phyloP scores from a whole-genome alignment of 2,888 invertebrate genomes.

The Octodonta nipae region DNA sequence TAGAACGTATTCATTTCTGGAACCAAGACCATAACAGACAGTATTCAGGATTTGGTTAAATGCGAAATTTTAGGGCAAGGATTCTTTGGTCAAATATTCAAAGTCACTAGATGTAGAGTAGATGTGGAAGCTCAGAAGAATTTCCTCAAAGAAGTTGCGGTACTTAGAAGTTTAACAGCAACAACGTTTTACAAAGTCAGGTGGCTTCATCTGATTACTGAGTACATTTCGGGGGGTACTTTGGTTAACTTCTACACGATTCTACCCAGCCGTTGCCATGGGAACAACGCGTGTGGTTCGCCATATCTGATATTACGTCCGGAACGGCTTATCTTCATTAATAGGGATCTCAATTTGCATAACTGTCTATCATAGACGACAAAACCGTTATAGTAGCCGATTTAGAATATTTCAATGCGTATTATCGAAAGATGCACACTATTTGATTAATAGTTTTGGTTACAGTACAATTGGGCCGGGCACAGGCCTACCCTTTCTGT shows the following conservation, averaged over 20 bases:
- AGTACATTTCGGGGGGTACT: slow-evolving; percentile 85
- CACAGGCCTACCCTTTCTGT: too few species aligned
- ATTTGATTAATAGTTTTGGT: too few species aligned
- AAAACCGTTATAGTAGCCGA: slow-evolving; percentile 89
- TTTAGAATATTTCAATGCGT: too few species aligned
- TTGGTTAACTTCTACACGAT: slow-evolving; percentile 71
- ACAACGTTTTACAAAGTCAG: slow-evolving; percentile 88
- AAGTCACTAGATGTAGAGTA: slow-evolving; percentile 80
- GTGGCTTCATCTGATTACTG: slow-evolving; percentile 80
- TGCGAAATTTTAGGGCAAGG: slow-evolving; percentile 85
- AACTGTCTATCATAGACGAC: slow-evolving; percentile 72
- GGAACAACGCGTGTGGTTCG: slow-evolving; percentile 69
- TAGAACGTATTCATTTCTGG: slow-evolving; percentile 76
- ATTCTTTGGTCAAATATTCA: slow-evolving; percentile 86
- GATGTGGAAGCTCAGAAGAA: slow-evolving; percentile 90
- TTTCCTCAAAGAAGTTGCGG: slow-evolving; percentile 90
- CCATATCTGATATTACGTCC: slow-evolving; percentile 81
- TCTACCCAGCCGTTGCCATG: slow-evolving; percentile 55
- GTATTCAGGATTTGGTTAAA: slow-evolving; percentile 78
- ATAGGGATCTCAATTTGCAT: slow-evolving; percentile 81
- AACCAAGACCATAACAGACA: slow-evolving; percentile 49
- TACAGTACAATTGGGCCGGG: too few species aligned
- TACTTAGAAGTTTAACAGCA: slow-evolving; percentile 76
- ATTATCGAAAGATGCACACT: too few species aligned
- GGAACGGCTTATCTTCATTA: slow-evolving; percentile 91